Evolutionary conservation across 2,797 vertebrate species (phyloP).

Genomic region (Chelonia mydas): DNA sequence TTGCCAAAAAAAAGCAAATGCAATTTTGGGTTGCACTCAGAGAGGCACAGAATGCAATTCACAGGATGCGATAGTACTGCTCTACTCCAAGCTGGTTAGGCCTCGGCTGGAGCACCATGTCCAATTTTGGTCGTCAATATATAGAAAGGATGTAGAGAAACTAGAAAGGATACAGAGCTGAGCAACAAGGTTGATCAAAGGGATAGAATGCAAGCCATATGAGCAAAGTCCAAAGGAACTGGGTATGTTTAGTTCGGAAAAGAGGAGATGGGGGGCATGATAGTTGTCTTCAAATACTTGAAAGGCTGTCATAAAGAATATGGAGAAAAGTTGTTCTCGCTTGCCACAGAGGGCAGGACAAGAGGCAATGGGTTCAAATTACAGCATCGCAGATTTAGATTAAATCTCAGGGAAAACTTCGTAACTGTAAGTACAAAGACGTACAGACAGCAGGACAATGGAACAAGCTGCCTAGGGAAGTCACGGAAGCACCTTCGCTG

Average conservation of each 20-base stretch:
- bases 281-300: background rate
- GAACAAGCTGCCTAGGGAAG: background rate
- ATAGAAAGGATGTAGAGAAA: background rate
- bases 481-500: background rate
- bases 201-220: too few species aligned
- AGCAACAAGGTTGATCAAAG: too few species aligned
- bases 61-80: background rate
- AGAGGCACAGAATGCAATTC: background rate
- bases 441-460: background rate
- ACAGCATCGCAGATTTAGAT: background rate
- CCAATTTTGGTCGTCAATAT: background rate
- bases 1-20: background rate
- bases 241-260: background rate
- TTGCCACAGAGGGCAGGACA: background rate
- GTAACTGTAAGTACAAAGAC: too few species aligned
- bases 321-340: background rate
- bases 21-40: background rate
- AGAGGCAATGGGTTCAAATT: background rate
- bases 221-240: too few species aligned
- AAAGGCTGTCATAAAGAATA: background rate
- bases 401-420: background rate
- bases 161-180: too few species aligned
- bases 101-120: too few species aligned
- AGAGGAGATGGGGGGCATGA: background rate
- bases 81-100: background rate